Base-by-base conservation (phyloP, 2,113 vertebrate genomes). In the Dendrocopos noguchii region DNA sequence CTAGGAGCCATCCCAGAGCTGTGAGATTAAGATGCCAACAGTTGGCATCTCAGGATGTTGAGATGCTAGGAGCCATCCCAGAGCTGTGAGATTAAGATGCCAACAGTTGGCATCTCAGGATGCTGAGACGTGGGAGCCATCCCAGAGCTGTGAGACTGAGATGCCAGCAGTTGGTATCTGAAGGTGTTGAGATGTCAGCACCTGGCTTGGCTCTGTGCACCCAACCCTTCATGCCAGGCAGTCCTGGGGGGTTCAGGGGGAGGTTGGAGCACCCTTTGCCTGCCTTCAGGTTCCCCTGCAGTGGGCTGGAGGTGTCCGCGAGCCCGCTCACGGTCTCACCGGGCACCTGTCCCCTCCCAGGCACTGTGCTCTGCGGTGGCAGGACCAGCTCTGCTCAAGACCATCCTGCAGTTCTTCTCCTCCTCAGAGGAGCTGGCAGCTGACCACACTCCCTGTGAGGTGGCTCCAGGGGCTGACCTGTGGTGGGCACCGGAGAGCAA, bases 301-400 rank as follows among this genome's bases (percentile, higher is more conserved):
- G 22, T 0, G 1, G 36, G 16, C 9, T 36, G 33, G 10, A 53
- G 39, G 6, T 80, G 14, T 70, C 47, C 22, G 1, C 11, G 28
- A 33, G 75, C 20, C 55, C 33, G 80, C 18, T 42, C 0, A 0
- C 10, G 33, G 19, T 60, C 11, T 25, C 31, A 55, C 18, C 12
- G 15, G 18, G 24, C 1, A 0, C 3, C 20, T 53, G 16, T 72
- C 44, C 72, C 21, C 4, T 59, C 68, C 17, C 80, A 99, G 99
- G 98, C 97, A 0, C 96, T 99, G 61, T 99, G 99, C 66, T 42
- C 97, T 4, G 99, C 99, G 0, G 98, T 99, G 82, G 94, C 98
- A 36, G 98, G 99, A 81, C 98, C 99, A 91, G 98, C 98, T 57
- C 96, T 99, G 56, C 97, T 99, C 77, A 99, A 99, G 96, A 99